These are phyloP conservation scores for Epirrhoe tristata DNA, from an alignment of 2,888 invertebrate genomes.

Conservation along the genomic window DNA sequence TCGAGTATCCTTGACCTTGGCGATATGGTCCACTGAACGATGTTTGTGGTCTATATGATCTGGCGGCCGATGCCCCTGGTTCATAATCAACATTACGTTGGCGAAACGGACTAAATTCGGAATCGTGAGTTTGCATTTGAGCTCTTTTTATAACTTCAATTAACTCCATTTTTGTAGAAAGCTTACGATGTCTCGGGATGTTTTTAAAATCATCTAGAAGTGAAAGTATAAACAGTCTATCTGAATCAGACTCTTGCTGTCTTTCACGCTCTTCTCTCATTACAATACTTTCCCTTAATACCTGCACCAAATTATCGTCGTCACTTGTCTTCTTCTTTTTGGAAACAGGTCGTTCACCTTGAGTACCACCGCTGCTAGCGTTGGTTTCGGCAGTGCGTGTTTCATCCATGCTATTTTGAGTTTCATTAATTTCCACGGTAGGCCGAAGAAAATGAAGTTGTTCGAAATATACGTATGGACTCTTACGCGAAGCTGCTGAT, in stretches of 20 bases:
- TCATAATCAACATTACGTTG: constrained; percentile 48
- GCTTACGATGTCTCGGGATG: constrained; percentile 50
- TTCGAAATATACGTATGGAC: constrained; percentile 45
- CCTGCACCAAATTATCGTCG: constrained; percentile 47
- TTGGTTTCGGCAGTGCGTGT: constrained; percentile 47
- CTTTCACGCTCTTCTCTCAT: constrained; percentile 49
- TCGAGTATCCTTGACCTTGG: constrained; percentile 48
- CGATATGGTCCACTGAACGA: constrained; percentile 49
- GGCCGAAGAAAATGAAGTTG: constrained; percentile 51
- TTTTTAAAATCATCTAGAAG: constrained; percentile 49
- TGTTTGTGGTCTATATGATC: constrained; percentile 47
- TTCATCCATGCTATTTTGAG: constrained; percentile 47
- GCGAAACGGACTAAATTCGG: constrained; percentile 44
- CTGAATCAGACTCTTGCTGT: constrained; percentile 49
- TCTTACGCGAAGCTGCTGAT: constrained; percentile 46
- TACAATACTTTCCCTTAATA: constrained; percentile 50
- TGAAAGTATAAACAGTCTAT: constrained; percentile 48
- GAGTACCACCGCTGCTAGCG: constrained; percentile 26
- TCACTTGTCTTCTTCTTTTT: constrained; percentile 50
- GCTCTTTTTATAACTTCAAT: constrained; percentile 51
- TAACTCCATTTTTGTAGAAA: constrained; percentile 51
- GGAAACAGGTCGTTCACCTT: constrained; percentile 48
- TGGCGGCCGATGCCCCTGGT: constrained; percentile 49
- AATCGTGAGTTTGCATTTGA: constrained; percentile 47
- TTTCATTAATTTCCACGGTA: constrained; percentile 47